phyloP scores from a whole-genome alignment of 1,140 invertebrate genomes.

The Caerostris extrusa region DNA sequence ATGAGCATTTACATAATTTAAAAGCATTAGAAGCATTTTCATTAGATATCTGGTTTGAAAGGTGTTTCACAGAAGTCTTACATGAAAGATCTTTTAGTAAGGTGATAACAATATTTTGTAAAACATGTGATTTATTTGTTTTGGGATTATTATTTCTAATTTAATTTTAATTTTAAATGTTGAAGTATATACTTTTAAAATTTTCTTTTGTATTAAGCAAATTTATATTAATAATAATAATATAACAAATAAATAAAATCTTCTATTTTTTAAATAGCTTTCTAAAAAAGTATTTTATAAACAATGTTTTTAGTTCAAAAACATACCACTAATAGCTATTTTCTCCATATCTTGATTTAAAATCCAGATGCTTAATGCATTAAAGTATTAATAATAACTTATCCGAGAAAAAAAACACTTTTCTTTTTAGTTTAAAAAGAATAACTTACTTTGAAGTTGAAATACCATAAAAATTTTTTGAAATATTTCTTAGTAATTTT shows the following conservation, averaged over 20 bases:
- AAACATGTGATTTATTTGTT: neutral
- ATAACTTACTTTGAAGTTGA: neutral
- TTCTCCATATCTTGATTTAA: no score
- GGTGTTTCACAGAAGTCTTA: conserved; percentile 90
- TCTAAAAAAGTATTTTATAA: no score
- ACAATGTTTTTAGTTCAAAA: no score
- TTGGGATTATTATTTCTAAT: neutral
- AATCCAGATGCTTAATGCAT: no score
- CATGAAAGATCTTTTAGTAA: conserved; percentile 89
- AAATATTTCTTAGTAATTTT: no score
- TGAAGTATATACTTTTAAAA: neutral
- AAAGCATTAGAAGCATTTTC: conserved; percentile 82
- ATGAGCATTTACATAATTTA: conserved; percentile 80
- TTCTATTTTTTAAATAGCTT: neutral
- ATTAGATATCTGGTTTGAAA: conserved; percentile 88
- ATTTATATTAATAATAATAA: neutral
- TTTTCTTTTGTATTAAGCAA: neutral
- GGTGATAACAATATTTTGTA: conserved; percentile 82
- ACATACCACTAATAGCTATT: no score
- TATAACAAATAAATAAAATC: neutral
- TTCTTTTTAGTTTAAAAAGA: neutral
- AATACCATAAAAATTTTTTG: no score
- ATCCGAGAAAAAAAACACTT: no score
- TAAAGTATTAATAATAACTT: no score
- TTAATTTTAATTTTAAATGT: neutral